Percentiles rank a stretch among this genome's conserved stretches.
Conservation (phyloP, 1,140 invertebrate species). For the Zaprionus davidi region DNA sequence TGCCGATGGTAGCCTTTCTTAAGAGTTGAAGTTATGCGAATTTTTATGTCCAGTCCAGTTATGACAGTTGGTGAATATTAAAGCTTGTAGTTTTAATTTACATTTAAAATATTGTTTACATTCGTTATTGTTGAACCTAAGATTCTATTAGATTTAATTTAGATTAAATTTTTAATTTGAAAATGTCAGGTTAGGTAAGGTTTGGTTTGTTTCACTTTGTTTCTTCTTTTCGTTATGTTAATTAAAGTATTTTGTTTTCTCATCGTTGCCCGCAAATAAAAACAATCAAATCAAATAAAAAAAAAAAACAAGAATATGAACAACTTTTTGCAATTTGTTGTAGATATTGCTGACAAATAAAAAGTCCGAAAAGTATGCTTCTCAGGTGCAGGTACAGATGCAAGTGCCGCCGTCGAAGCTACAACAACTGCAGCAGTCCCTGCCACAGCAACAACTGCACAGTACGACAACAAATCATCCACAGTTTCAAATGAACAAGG, state of each 20-base stretch:
- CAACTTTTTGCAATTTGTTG: conserved; percentile 59
- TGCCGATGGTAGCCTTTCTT: too few species aligned
- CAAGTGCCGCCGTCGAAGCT: conserved; percentile 49
- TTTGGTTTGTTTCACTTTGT: too few species aligned
- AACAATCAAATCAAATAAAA: not conserved
- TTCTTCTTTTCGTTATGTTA: not conserved
- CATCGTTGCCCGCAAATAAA: not conserved
- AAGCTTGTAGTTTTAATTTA: too few species aligned
- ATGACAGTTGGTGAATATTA: too few species aligned
- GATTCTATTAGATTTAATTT: too few species aligned
- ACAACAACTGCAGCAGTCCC: conserved; percentile 20
- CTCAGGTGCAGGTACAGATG: conserved; percentile 21
- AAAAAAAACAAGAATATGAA: conserved; percentile 22
- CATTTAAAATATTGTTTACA: too few species aligned
- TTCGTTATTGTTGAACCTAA: too few species aligned
- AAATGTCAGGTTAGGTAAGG: too few species aligned
- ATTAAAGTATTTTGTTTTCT: not conserved
- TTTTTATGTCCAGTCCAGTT: too few species aligned
- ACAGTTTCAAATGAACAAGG: conserved; percentile 69
- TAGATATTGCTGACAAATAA: conserved; percentile 74
- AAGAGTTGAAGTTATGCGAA: too few species aligned
- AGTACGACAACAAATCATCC: conserved; percentile 37
- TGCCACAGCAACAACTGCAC: conserved; percentile 45
- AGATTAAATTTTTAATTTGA: too few species aligned
- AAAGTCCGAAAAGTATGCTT: conserved; percentile 67